Evolutionary conservation across 2,797 vertebrate genomes (phyloP), one percentile per base, ranked within the genome.

Genomic region (Acanthis flammea): DNA sequence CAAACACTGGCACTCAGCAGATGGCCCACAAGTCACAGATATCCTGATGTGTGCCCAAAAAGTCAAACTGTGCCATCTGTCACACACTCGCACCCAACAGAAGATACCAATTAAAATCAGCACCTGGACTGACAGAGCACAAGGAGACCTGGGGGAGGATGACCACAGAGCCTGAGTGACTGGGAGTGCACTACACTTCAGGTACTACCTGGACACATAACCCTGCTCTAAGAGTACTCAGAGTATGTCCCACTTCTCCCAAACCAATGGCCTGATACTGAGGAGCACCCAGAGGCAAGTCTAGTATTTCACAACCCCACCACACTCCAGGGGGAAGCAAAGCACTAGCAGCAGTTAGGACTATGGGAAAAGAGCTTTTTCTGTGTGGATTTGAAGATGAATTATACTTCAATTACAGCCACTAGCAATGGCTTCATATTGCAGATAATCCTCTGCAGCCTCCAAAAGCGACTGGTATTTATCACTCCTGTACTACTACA

Each of bases 51-150:
- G 1, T 3, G 8, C 23, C 73, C 42, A 8, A 53, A 86, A 88
- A 41, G 79, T 61, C 53, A 37, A 13, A 42, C 57, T 42, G 42
- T 48, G 84, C 48, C 48, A 31, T 14, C 47, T 60, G 66, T n/a
- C 47, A 73, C 47, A 73, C 28, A 12, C 35, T 58, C 0, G 0
- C 14, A 35, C 9, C 31, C 0, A 0, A 54, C 5, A 61, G 45
- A 28, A 48, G 31, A 14, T 2, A 30, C 4, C 55, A 27, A 27
- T 45, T 79, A 28, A 57, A 73, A 82, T 31, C 37, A 67, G 45
- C 53, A 58, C 50, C 25, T 58, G 67, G 37, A 92, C 50, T 25
- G 45, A 53, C 8, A 66, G 37, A 84, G 37, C 51, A 66, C 58
- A 50, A 19, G 37, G 42, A 76, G 22, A 71, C 5, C 44, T 28